A percentile compares a stretch with the other conserved stretches of the same genome.
These are phyloP conservation scores for Prietella phreatophila DNA, from an alignment of 2,113 vertebrate species.

Conservation along the genomic window DNA sequence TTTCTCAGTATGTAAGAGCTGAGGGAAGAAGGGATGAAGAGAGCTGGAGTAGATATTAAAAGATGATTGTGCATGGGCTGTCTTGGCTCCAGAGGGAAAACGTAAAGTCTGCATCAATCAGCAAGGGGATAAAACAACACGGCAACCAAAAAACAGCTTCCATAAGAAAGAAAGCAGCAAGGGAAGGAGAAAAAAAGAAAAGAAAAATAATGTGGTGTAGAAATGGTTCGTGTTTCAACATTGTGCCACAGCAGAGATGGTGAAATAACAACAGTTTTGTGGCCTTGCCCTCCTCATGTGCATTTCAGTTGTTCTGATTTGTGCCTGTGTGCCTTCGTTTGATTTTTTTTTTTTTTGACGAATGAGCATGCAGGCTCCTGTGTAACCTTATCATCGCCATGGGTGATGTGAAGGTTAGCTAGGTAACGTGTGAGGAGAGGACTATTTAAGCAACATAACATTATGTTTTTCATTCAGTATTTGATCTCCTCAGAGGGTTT, in stretches of 20 bases:
- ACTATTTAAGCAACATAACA: not conserved
- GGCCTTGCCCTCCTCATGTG: constrained; percentile 55
- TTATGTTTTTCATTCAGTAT: not conserved
- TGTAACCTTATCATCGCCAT: not conserved
- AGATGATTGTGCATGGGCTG: constrained; percentile 73
- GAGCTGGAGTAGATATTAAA: constrained; percentile 71
- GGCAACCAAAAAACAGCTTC: constrained; percentile 55
- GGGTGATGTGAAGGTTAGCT: not conserved
- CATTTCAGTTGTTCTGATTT: not conserved
- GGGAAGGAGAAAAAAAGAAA: not conserved
- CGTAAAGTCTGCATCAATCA: constrained; percentile 69
- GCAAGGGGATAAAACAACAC: constrained; percentile 66
- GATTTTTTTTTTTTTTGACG: constrained; percentile 10
- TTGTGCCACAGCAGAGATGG: constrained; percentile 64
- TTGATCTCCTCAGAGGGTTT: not conserved
- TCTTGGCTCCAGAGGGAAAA: constrained; percentile 64
- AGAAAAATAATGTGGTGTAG: constrained; percentile 44
- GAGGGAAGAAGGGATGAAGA: constrained; percentile 25
- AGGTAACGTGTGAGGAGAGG: not conserved
- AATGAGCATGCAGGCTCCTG: not conserved
- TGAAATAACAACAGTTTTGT: constrained; percentile 69
- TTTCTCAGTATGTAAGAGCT: not conserved
- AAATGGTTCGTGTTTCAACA: constrained; percentile 72
- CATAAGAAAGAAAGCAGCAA: constrained; percentile 22
- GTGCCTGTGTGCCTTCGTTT: not conserved